These are phyloP conservation scores for Ormyrus pomaceus DNA, from an alignment of 2,888 invertebrate genomes.

Conservation along the genomic window DNA sequence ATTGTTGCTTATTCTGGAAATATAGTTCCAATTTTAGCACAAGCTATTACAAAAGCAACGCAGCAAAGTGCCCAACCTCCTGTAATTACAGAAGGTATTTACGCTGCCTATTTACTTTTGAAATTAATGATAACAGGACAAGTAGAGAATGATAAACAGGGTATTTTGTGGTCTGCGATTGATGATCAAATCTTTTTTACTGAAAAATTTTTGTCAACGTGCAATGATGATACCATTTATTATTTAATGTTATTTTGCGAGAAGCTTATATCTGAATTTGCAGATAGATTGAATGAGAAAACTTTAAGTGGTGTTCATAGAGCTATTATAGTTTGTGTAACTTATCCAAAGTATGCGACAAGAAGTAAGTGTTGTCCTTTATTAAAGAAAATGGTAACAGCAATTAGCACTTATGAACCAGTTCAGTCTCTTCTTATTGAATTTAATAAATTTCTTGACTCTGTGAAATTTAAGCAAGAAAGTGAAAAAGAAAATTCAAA, in stretches of 20 bases:
- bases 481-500: constrained; percentile 72
- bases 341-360: constrained; percentile 80
- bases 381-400: constrained; percentile 80
- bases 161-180: constrained; percentile 82
- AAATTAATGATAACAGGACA: constrained; percentile 78
- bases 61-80: constrained; percentile 85
- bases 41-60: constrained; percentile 85
- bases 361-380: constrained; percentile 81
- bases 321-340: constrained; percentile 83
- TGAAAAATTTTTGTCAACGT: constrained; percentile 86
- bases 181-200: constrained; percentile 89
- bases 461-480: constrained; percentile 79
- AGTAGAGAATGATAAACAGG: constrained; percentile 77
- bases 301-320: constrained; percentile 81
- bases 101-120: constrained; percentile 82
- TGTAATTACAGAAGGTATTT: constrained; percentile 84
- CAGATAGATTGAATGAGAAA: constrained; percentile 81
- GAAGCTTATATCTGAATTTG: constrained; percentile 83
- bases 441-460: constrained; percentile 82
- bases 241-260: constrained; percentile 86
- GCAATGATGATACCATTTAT: constrained; percentile 83
- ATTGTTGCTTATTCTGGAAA: constrained; percentile 62
- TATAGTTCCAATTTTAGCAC: constrained; percentile 81
- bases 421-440: constrained; percentile 82
- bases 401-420: constrained; percentile 80